Evolutionary conservation across 2,888 invertebrate species (phyloP).

Genomic region (Drosophila longiperda): DNA sequence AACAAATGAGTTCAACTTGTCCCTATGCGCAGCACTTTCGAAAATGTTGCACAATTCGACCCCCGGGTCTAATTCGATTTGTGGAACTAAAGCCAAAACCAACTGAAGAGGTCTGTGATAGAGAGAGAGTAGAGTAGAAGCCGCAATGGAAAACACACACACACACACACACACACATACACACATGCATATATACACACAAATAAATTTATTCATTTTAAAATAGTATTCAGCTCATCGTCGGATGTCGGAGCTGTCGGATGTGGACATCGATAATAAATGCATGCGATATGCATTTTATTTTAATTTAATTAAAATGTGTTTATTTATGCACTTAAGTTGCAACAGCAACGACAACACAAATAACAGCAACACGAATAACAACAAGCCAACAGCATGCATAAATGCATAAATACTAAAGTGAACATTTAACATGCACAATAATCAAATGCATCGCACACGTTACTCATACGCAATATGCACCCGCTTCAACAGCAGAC

Average conservation of each 20-base stretch:
- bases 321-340: conserved; percentile 79
- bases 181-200: conserved; percentile 15
- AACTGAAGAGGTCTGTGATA: neutral
- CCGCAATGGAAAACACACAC: conserved; percentile 31
- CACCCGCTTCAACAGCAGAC: neutral
- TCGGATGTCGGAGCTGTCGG: conserved; percentile 43
- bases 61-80: conserved; percentile 75
- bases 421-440: conserved; percentile 56
- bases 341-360: conserved; percentile 38
- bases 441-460: conserved; percentile 44
- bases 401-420: conserved; percentile 53
- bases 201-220: conserved; percentile 69
- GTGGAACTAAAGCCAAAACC: conserved; percentile 63
- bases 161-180: conserved; percentile 2
- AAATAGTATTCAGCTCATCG: conserved; percentile 44
- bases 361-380: conserved; percentile 12
- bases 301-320: conserved; percentile 79
- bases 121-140: neutral
- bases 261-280: conserved; percentile 69
- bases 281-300: conserved; percentile 63
- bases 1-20: conserved; percentile 57
- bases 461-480: conserved; percentile 48
- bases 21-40: conserved; percentile 47
- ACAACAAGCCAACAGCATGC: conserved; percentile 43
- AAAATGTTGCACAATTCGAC: conserved; percentile 73